phyloP scores from a whole-genome alignment of 2,113 vertebrate species.

The Lathamus discolor region DNA sequence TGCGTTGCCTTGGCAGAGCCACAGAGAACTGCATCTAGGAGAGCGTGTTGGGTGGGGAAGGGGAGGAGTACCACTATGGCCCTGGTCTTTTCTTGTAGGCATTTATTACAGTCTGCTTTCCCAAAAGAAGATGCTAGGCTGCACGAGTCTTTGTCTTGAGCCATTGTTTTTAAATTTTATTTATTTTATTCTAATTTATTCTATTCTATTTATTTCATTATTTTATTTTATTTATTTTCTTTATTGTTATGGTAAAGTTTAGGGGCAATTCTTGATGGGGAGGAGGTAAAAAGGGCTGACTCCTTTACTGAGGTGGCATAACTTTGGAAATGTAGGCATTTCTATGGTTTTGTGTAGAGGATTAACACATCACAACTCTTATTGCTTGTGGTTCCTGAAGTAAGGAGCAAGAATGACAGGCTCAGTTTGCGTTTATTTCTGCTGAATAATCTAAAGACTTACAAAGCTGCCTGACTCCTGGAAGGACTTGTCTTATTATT shows the following conservation, averaged over 20 bases:
- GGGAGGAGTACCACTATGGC: background rate
- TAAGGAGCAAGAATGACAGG: background rate
- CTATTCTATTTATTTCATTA: no score
- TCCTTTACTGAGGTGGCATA: background rate
- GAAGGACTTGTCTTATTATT: background rate
- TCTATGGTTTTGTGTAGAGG: background rate
- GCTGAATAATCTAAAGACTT: background rate
- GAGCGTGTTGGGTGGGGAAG: rapidly evolving
- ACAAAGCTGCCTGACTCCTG: background rate
- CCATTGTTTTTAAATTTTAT: background rate
- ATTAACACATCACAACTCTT: background rate
- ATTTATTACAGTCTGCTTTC: background rate
- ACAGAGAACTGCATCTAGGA: background rate
- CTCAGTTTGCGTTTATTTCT: background rate
- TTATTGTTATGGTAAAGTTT: background rate
- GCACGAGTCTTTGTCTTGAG: background rate
- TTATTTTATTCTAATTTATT: background rate
- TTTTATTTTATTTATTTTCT: background rate
- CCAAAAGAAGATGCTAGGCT: background rate
- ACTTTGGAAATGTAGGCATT: background rate
- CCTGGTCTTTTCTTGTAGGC: background rate
- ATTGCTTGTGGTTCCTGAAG: background rate
- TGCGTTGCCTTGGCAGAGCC: background rate
- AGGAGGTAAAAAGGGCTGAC: background rate
- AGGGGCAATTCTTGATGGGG: background rate